A percentile compares a stretch with the other conserved stretches of the same genome.
phyloP scores from a whole-genome alignment of 2,888 invertebrate genomes.

The Teleiodes luculella region DNA sequence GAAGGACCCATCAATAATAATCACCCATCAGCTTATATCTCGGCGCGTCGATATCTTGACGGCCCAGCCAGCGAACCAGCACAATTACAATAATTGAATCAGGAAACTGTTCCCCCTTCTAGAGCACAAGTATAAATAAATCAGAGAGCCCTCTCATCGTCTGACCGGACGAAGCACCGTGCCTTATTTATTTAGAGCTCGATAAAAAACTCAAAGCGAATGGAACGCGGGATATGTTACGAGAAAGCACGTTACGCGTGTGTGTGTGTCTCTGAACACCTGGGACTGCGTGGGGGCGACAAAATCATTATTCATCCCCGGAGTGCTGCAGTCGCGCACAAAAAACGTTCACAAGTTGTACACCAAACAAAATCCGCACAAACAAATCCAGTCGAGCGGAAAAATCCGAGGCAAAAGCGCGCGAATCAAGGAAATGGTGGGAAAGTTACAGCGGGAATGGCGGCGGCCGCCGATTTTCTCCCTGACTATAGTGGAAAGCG shows the following conservation, averaged over 20 bases:
- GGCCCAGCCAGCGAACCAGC: conserved; percentile 32
- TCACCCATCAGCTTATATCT: conserved; percentile 19
- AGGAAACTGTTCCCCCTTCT: conserved; percentile 56
- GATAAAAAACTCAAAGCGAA: conserved; percentile 40
- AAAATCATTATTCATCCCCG: conserved; percentile 42
- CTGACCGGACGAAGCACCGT: conserved; percentile 34
- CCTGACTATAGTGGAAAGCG: conserved; percentile 28
- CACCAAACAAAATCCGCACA: conserved; percentile 31
- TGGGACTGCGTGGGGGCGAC: conserved; percentile 34
- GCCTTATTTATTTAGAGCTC: conserved; percentile 51
- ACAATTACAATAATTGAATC: conserved; percentile 68
- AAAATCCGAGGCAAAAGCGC: conserved; percentile 29
- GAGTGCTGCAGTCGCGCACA: conserved; percentile 23
- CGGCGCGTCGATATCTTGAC: conserved; percentile 22
- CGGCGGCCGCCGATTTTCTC: conserved; percentile 39
- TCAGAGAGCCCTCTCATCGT: conserved; percentile 46
- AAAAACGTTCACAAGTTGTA: conserved; percentile 34
- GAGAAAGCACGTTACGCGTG: conserved; percentile 21
- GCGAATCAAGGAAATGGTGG: conserved; percentile 41
- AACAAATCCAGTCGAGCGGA: conserved; percentile 31
- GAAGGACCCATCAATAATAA: conserved; percentile 27
- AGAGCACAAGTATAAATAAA: conserved; percentile 54
- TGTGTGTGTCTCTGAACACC: conserved; percentile 28
- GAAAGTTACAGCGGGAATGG: conserved; percentile 41
- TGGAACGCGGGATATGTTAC: conserved; percentile 23